Evolutionary conservation across 2,797 vertebrate species (phyloP).

Genomic region (Urocyon cinereoargenteus): DNA sequence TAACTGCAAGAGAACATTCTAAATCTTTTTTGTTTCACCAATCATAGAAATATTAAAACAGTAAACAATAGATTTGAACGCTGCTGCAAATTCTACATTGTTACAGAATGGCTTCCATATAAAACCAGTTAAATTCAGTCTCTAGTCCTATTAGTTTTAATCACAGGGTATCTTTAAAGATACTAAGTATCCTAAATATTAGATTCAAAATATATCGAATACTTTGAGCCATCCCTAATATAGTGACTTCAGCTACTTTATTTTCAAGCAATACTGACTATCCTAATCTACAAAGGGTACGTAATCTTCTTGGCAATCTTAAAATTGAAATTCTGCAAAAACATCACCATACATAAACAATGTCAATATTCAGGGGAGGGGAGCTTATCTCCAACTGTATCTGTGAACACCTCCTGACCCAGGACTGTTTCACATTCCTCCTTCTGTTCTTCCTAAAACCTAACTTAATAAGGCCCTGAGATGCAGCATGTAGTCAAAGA

Average conservation of each 20-base stretch:
- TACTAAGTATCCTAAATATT: neutral
- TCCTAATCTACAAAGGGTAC: neutral
- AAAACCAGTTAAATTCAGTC: neutral
- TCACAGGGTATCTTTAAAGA: neutral
- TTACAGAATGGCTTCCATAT: neutral
- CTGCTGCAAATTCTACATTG: neutral
- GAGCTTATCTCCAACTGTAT: neutral
- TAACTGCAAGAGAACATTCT: neutral
- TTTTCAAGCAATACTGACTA: slow-evolving; percentile 8
- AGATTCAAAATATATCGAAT: neutral
- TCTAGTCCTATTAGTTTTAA: neutral
- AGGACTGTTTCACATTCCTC: neutral
- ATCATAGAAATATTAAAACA: neutral
- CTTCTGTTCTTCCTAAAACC: neutral
- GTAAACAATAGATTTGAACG: neutral
- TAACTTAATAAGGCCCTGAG: neutral
- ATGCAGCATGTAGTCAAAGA: neutral
- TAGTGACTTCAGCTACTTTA: neutral
- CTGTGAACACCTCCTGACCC: neutral
- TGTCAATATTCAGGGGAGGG: neutral
- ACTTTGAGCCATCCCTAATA: neutral
- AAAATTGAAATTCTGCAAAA: neutral
- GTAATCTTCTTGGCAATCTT: neutral
- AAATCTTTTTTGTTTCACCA: slow-evolving; percentile 21
- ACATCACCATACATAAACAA: neutral